phyloP scores from a whole-genome alignment of 2,888 invertebrate species.

The Neoascia interrupta region DNA sequence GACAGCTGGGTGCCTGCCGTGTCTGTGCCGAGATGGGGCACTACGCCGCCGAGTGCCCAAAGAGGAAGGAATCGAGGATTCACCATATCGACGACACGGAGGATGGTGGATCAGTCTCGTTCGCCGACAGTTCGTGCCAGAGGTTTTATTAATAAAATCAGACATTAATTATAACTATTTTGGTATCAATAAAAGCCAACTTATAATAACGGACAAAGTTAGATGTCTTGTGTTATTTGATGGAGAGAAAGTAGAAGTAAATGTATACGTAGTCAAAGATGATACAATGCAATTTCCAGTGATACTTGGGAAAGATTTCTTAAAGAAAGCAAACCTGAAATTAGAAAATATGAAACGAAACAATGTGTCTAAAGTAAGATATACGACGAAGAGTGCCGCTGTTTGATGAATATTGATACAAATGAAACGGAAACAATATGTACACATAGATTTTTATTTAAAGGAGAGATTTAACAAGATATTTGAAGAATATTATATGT shows the following conservation, averaged over 20 bases:
- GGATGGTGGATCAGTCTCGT: neutral
- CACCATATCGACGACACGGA: neutral
- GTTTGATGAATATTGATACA: neutral
- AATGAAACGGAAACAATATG: no score
- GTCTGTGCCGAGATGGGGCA: constrained; percentile 13
- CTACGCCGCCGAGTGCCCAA: constrained; percentile 11
- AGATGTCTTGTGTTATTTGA: constrained; percentile 3
- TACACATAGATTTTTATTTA: neutral
- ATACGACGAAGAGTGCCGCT: neutral
- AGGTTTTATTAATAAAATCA: neutral
- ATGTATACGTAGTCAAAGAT: constrained; percentile 1
- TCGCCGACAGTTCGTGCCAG: neutral
- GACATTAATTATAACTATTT: neutral
- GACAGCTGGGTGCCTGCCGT: neutral
- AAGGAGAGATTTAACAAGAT: neutral
- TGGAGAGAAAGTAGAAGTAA: neutral
- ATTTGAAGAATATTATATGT: neutral
- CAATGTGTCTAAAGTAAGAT: neutral
- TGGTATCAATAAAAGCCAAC: constrained; percentile 21
- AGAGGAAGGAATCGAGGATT: neutral
- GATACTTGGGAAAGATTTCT: constrained; percentile 12
- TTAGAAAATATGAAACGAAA: neutral
- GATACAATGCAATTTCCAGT: neutral
- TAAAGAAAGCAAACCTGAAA: neutral
- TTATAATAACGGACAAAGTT: neutral